These are phyloP conservation scores for Scaptomyza pallida DNA, from an alignment of 1,140 invertebrate genomes.

Conservation along the genomic window DNA sequence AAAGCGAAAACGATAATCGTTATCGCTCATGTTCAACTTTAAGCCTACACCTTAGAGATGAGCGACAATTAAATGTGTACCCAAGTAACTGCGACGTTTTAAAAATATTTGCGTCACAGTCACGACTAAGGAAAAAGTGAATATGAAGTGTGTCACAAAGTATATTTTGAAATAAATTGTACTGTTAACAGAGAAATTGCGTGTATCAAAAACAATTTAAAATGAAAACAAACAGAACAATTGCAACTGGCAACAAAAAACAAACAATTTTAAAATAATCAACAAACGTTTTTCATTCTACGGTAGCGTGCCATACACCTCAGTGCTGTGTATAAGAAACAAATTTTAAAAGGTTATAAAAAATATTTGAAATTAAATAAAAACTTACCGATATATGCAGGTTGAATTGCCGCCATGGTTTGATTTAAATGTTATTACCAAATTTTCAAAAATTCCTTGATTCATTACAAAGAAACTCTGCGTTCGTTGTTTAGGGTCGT, in stretches of 20 bases:
- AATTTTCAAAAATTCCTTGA: neutral
- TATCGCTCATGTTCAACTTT: constrained; percentile 51
- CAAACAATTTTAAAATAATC: neutral
- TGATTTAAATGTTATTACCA: constrained; percentile 41
- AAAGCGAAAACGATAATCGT: constrained; percentile 63
- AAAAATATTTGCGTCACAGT: constrained; percentile 3
- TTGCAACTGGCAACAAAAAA: neutral
- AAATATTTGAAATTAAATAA: too few species aligned
- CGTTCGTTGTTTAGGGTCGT: constrained; percentile 33
- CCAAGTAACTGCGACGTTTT: neutral
- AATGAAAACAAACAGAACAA: neutral
- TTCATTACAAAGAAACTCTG: constrained; percentile 33
- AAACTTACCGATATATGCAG: constrained; percentile 63
- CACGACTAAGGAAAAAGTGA: neutral
- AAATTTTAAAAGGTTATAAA: neutral
- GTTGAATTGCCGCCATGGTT: constrained; percentile 64
- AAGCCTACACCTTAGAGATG: constrained; percentile 53
- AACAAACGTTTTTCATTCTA: neutral
- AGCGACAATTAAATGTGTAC: neutral
- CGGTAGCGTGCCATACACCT: constrained; percentile 44
- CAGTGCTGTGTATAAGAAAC: constrained; percentile 33
- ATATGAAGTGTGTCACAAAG: neutral
- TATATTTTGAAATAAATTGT: neutral
- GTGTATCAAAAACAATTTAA: neutral
- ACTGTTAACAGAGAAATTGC: neutral